Conservation (phyloP, 2,888 invertebrate genomes). For the Caenorhabditis auriculariae region DNA sequence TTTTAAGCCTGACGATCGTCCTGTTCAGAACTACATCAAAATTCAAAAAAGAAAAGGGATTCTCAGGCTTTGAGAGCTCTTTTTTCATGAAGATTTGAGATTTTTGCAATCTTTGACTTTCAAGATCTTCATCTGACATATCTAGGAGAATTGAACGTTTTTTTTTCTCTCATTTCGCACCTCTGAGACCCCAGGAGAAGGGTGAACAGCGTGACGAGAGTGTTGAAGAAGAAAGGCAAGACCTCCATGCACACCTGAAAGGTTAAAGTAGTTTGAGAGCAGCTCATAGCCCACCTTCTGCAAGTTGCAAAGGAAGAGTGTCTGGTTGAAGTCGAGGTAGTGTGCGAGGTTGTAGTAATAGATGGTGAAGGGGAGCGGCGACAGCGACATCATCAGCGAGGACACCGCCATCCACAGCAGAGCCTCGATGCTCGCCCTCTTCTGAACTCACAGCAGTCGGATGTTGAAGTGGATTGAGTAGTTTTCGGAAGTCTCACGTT, state of each 20-base stretch:
- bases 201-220: slow-evolving; percentile 45
- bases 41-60: no score
- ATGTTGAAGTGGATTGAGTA: neutral
- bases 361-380: slow-evolving; percentile 48
- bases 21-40: no score
- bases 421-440: slow-evolving; percentile 42
- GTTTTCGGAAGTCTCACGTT: slow-evolving; percentile 28
- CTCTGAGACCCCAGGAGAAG: slow-evolving; percentile 43
- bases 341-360: slow-evolving; percentile 47
- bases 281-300: slow-evolving; percentile 22
- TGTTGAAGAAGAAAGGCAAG: slow-evolving; percentile 51
- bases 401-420: slow-evolving; percentile 46
- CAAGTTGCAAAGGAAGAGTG: slow-evolving; percentile 36
- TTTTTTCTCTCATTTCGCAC: no score
- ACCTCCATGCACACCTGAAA: slow-evolving; percentile 46
- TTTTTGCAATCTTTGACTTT: no score
- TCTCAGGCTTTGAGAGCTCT: no score
- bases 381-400: slow-evolving; percentile 41
- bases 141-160: no score
- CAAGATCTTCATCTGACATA: no score
- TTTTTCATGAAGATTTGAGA: no score
- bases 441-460: slow-evolving; percentile 31
- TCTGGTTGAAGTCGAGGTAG: slow-evolving; percentile 34
- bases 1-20: no score
- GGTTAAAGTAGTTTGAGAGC: neutral